Conservation (phyloP, 2,797 vertebrate genomes). For the Valencia hispanica region DNA sequence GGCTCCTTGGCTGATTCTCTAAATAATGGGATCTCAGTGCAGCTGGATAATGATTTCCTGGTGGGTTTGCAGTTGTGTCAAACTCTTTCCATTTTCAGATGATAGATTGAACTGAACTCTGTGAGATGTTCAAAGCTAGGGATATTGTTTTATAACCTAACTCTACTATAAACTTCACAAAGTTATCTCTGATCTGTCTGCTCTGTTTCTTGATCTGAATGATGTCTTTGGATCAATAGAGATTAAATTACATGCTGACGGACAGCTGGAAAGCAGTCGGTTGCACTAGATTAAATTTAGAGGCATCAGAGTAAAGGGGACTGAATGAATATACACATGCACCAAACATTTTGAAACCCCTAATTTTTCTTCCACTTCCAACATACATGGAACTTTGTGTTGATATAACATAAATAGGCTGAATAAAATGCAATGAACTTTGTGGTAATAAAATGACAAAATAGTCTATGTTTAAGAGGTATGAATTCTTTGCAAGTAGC, state of each 20-base stretch:
- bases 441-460: slow-evolving; percentile 6
- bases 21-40: neutral
- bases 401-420: neutral
- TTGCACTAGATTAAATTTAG: slow-evolving; percentile 1
- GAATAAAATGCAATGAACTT: neutral
- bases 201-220: neutral
- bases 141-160: neutral
- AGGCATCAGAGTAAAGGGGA: neutral
- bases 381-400: neutral
- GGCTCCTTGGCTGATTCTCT: neutral
- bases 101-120: neutral
- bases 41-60: neutral
- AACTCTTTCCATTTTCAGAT: neutral
- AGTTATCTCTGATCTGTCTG: neutral
- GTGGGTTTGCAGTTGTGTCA: neutral
- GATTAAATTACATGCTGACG: neutral
- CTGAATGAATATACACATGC: neutral
- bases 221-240: neutral
- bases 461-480: neutral
- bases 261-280: neutral
- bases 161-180: neutral
- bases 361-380: neutral
- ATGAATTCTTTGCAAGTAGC: neutral
- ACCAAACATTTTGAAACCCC: neutral
- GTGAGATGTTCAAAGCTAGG: neutral